Evolutionary conservation across 2,888 invertebrate species (phyloP).

Genomic region (Pyralis farinalis): DNA sequence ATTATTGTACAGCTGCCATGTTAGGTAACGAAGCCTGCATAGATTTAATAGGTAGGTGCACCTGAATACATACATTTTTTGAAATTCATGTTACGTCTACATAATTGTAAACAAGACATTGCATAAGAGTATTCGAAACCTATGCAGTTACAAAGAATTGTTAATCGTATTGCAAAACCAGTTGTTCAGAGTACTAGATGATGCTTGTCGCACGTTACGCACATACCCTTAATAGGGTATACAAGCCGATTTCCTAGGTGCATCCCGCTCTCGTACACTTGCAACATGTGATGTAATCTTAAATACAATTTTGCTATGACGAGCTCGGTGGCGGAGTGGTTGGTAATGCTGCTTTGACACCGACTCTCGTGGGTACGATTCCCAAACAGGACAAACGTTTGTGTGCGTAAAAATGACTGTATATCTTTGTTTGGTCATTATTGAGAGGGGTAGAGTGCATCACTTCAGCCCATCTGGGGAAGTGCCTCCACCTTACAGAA

Average conservation of each 20-base stretch:
- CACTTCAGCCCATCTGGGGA: no score
- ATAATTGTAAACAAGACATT: neutral
- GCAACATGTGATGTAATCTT: conserved; percentile 44
- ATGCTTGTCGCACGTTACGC: conserved; percentile 37
- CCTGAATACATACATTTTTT: neutral
- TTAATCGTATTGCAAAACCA: conserved; percentile 30
- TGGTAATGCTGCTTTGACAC: no score
- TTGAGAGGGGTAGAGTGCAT: no score
- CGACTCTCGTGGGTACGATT: no score
- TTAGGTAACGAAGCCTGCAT: conserved; percentile 11
- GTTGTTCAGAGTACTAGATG: conserved; percentile 35
- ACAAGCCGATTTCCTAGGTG: conserved; percentile 44
- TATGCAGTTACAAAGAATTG: conserved; percentile 14
- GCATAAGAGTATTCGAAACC: conserved; percentile 4
- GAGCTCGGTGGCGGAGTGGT: no score
- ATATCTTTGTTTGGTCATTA: no score
- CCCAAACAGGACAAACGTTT: no score
- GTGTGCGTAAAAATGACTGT: no score
- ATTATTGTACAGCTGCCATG: neutral
- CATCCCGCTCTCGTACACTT: conserved; percentile 41
- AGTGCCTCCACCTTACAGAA: no score
- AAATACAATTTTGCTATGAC: conserved; percentile 1
- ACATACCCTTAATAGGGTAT: conserved; percentile 50
- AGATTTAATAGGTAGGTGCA: conserved; percentile 18
- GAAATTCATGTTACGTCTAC: neutral